These are phyloP conservation scores for Notothenia coriiceps DNA, from an alignment of 2,113 vertebrate species.

Conservation along the genomic window DNA sequence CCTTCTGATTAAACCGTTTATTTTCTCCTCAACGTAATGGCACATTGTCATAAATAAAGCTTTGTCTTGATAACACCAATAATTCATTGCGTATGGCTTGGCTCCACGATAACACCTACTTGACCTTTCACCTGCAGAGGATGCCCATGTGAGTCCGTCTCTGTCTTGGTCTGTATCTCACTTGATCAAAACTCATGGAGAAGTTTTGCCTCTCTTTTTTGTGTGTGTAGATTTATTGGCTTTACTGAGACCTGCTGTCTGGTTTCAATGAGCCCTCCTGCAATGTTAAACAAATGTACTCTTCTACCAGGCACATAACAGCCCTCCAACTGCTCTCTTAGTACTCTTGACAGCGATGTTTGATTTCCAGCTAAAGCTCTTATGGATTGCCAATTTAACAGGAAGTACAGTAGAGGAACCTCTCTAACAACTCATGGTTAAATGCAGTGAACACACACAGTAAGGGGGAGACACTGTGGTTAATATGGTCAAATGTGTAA, in stretches of 20 bases:
- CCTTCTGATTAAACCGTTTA: constrained; percentile 41
- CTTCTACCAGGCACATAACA: constrained; percentile 41
- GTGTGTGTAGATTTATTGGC: constrained; percentile 10
- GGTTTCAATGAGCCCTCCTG: constrained; percentile 28
- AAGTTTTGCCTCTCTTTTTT: background rate
- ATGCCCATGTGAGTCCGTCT: constrained; percentile 41
- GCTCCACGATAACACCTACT: constrained; percentile 61
- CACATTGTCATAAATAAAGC: constrained; percentile 28
- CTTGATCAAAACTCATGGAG: constrained; percentile 43
- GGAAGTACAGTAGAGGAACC: constrained; percentile 27
- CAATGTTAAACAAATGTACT: constrained; percentile 59
- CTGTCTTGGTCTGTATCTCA: constrained; percentile 38
- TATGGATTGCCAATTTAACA: constrained; percentile 33
- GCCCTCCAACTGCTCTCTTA: constrained; percentile 47
- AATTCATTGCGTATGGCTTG: constrained; percentile 16
- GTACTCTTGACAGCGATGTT: constrained; percentile 41
- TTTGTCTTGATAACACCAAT: constrained; percentile 12
- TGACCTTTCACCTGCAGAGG: constrained; percentile 68
- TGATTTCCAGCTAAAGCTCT: constrained; percentile 58
- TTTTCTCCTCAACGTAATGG: constrained; percentile 24
- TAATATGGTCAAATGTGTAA: no score
- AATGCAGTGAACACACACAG: constrained; percentile 24
- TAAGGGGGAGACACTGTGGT: no score
- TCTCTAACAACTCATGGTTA: constrained; percentile 40
- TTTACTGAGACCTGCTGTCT: constrained; percentile 25